phyloP scores from a whole-genome alignment of 2,113 vertebrate species.

The Charina bottae region DNA sequence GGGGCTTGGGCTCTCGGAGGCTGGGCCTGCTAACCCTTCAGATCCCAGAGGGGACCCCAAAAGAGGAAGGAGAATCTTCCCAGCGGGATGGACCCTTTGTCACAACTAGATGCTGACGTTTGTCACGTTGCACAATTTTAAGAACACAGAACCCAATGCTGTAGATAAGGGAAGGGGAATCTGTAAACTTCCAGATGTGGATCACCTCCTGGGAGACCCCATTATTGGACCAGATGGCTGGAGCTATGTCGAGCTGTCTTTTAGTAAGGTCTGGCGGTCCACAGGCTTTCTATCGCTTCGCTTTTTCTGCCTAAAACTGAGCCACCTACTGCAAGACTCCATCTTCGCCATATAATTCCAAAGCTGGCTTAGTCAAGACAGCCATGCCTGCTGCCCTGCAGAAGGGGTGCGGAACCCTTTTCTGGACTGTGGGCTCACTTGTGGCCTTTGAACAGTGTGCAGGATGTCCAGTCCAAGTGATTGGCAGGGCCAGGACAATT shows the following conservation, averaged over 20 bases:
- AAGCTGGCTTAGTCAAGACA: not conserved
- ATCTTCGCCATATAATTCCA: not conserved
- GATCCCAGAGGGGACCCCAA: not conserved
- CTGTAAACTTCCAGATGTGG: not conserved
- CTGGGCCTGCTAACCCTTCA: no score
- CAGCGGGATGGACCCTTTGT: not conserved
- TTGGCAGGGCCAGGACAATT: not conserved
- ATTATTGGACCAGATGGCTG: not conserved
- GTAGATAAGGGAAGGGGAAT: not conserved
- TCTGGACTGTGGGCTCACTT: not conserved
- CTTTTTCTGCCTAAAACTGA: not conserved
- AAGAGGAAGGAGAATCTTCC: not conserved
- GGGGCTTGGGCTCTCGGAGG: not conserved
- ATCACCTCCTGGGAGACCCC: not conserved
- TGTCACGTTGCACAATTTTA: not conserved
- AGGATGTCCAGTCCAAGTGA: not conserved
- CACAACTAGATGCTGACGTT: no score
- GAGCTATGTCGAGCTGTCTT: not conserved
- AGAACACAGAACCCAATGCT: not conserved
- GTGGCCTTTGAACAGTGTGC: not conserved
- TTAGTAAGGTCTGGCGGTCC: not conserved
- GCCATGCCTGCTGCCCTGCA: not conserved
- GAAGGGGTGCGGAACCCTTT: not conserved
- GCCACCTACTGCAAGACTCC: no score
- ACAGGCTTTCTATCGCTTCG: not conserved